phyloP scores from a whole-genome alignment of 2,888 invertebrate genomes.

The Hemithea aestivaria region DNA sequence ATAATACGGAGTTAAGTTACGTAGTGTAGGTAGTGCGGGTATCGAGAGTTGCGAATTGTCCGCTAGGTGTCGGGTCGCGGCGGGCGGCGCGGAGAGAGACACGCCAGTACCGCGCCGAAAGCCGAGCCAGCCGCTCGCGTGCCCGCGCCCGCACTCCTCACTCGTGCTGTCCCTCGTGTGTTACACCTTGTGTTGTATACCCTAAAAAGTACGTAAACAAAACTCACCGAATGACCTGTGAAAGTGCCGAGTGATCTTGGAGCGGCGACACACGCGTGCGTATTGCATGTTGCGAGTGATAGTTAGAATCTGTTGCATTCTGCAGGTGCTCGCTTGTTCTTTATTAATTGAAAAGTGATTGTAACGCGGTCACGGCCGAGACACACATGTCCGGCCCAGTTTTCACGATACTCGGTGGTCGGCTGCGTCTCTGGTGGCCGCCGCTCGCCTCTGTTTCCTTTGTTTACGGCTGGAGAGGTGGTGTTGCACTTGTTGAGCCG shows the following conservation, averaged over 20 bases:
- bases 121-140: slow-evolving; percentile 33
- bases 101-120: slow-evolving; percentile 49
- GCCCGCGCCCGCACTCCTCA: slow-evolving; percentile 29
- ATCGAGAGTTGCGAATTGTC: slow-evolving; percentile 57
- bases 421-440: slow-evolving; percentile 58
- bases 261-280: slow-evolving; percentile 52
- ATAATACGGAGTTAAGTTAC: slow-evolving; percentile 75
- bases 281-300: slow-evolving; percentile 44
- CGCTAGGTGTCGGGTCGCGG: slow-evolving; percentile 26
- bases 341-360: slow-evolving; percentile 79
- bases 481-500: slow-evolving; percentile 55
- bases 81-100: slow-evolving; percentile 20
- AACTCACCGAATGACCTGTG: slow-evolving; percentile 47
- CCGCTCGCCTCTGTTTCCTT: slow-evolving; percentile 58
- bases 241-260: slow-evolving; percentile 55
- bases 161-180: slow-evolving; percentile 48
- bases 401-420: slow-evolving; percentile 66
- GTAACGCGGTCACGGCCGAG: slow-evolving; percentile 76
- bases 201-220: slow-evolving; percentile 65
- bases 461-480: slow-evolving; percentile 57
- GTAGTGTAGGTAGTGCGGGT: slow-evolving; percentile 59
- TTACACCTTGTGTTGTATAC: slow-evolving; percentile 58
- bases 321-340: slow-evolving; percentile 71
- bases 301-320: slow-evolving; percentile 65
- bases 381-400: slow-evolving; percentile 77